Evolutionary conservation across 2,888 invertebrate genomes (phyloP).

Genomic region (Chrysolina haemoptera): DNA sequence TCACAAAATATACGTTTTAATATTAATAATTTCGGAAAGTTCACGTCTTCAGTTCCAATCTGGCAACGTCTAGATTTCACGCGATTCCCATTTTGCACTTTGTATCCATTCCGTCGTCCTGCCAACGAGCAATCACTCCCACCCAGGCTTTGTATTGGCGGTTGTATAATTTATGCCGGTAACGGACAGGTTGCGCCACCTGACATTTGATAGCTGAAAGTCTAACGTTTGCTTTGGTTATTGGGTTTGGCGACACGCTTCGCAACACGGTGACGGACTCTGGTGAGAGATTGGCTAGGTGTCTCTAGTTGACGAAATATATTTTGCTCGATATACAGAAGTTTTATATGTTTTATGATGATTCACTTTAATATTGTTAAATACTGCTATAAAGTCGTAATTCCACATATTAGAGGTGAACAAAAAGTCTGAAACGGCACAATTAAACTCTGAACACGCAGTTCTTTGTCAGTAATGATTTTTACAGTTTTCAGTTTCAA

Average conservation of each 20-base stretch:
- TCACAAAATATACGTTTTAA: too few species aligned
- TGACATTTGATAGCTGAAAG: constrained; percentile 21
- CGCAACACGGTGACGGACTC: neutral
- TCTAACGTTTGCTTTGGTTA: neutral
- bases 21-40: neutral
- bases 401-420: too few species aligned
- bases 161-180: neutral
- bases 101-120: neutral
- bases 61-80: constrained; percentile 17
- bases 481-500: too few species aligned
- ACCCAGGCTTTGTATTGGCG: neutral
- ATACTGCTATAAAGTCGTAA: too few species aligned
- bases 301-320: too few species aligned
- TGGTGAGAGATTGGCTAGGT: neutral
- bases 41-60: neutral
- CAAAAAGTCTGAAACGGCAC: too few species aligned
- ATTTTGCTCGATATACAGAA: too few species aligned
- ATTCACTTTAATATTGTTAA: too few species aligned
- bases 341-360: too few species aligned
- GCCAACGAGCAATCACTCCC: neutral
- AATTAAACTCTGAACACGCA: too few species aligned
- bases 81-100: neutral
- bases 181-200: constrained; percentile 34
- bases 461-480: too few species aligned
- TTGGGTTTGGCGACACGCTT: neutral